Base-by-base conservation (phyloP, 2,888 invertebrate species). In the Eristalis arbustorum region DNA sequence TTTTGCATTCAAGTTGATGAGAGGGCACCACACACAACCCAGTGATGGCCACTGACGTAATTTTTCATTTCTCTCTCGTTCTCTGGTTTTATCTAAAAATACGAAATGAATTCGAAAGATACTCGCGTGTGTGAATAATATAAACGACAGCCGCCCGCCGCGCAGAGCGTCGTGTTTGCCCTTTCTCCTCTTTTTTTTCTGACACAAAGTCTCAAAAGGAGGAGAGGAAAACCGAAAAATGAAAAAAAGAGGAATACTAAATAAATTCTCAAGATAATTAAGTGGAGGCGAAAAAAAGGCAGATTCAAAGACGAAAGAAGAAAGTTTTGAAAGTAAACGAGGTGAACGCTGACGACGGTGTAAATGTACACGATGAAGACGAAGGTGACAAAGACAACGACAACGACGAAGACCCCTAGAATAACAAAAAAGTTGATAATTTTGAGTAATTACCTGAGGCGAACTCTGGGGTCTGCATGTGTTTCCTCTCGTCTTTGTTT, bases 121-220 rank as follows among this genome's bases (percentile, higher is more conserved):
- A 79, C 34, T 78, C 72, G 78, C 78, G 67, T 73, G 67, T 79
- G 79, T 67, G 57, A 66, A 66, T 72, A 79, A 67, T 72, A 66
- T 42, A 72, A 72, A 64, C 73, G 73, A 37, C 73, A 67, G 59
- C 61, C 79, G 64, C 56, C 34, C 31, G 18, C 63, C 18, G 11
- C 14, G 37, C 28, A 74, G 18, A 34, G 59, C 68, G 68, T 31
- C 10, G 31, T 10, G 31, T 49, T 68, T 37, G 68, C 61, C 61
- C 37, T 63, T 73, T 79, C 61, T 66, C 66, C 42, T 42, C 37
- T 64, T n/a, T 69, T 6, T 28, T 34, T 66, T 49, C n/a, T 11
- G 13, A 57, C 34, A 40, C 49, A 42, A 8, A 57, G 6, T 25
- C 42, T 59, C 8, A 22, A 23, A 66, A 18, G 8, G 18, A 18